Percentiles rank a stretch among this genome's conserved stretches.
phyloP scores from a whole-genome alignment of 2,113 vertebrate species.

The Dicrurus megarhynchus region DNA sequence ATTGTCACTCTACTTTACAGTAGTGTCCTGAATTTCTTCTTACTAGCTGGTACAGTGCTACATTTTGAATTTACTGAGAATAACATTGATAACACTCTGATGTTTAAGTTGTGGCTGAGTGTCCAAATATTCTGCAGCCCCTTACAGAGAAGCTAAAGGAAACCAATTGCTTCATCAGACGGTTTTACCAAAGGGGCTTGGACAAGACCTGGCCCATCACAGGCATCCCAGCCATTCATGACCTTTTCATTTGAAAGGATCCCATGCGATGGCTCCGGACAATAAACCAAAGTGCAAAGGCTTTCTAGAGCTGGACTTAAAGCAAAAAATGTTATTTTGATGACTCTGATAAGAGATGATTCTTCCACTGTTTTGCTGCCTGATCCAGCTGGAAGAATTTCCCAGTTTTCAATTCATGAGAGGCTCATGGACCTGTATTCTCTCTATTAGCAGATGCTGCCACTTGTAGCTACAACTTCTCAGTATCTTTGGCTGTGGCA shows the following conservation, averaged over 20 bases:
- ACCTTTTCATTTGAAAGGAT: neutral
- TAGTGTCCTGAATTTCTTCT: neutral
- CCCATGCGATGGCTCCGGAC: neutral
- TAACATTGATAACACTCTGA: neutral
- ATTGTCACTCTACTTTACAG: neutral
- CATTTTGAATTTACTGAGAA: neutral
- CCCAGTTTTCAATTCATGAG: neutral
- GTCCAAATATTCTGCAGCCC: neutral
- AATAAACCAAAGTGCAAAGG: neutral
- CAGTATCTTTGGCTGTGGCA: neutral
- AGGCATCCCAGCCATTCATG: neutral
- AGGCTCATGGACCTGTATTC: neutral
- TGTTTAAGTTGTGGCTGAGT: neutral
- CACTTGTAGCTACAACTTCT: neutral
- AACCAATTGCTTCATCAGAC: neutral
- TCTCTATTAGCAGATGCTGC: neutral
- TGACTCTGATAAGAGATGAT: neutral
- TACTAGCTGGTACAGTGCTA: too few relatives aligned
- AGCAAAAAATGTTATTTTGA: neutral
- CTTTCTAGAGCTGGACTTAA: neutral
- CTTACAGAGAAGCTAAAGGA: neutral
- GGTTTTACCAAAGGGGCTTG: neutral
- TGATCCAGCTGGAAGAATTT: neutral
- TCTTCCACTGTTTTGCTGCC: neutral
- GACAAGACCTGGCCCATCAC: neutral